Base-by-base conservation (phyloP, 2,888 invertebrate species). In the Epirrita christyi region DNA sequence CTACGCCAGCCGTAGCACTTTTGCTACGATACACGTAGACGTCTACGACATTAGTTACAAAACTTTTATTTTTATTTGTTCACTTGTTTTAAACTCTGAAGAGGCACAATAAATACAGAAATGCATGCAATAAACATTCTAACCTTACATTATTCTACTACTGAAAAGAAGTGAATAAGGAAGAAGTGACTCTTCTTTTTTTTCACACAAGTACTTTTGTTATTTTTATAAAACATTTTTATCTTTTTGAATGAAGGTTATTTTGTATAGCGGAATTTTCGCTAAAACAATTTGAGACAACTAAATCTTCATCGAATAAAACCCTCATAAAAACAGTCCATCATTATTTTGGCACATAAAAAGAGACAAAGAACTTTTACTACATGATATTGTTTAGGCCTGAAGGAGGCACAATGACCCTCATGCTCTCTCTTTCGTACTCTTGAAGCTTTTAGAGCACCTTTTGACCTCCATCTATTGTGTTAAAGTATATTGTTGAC, bases 1-100 rank as follows among this genome's bases (percentile, higher is more conserved):
- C 73, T 75, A 73, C 75, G 71, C 3, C n/a, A n/a, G n/a, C n/a
- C 73, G 74, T 73, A 77, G 72, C 61, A 56, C 7, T 21, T 34
- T 9, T 15, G 67, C 80, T 79, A 80, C 80, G 69, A 58, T 48
- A 9, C n/a, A 46, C 65, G 73, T 78, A 73, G 72, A 28, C 46
- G 2, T 57, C 71, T 72, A 21, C 21, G 21, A 21, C 21, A n/a
- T n/a, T n/a, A n/a, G n/a, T n/a, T 21, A 21, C 21, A 4, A 21
- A 21, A 21, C n/a, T 21, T 21, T 21, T 21, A 21, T 21, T 21
- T 21, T 21, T n/a, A n/a, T n/a, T n/a, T n/a, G n/a, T n/a, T n/a
- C n/a, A n/a, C n/a, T n/a, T n/a, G n/a, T n/a, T n/a, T n/a, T n/a
- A n/a, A n/a, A n/a, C n/a, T n/a, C n/a, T n/a, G n/a, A n/a, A n/a